phyloP scores from a whole-genome alignment of 2,888 invertebrate genomes.

The Shargacucullia verbasci region DNA sequence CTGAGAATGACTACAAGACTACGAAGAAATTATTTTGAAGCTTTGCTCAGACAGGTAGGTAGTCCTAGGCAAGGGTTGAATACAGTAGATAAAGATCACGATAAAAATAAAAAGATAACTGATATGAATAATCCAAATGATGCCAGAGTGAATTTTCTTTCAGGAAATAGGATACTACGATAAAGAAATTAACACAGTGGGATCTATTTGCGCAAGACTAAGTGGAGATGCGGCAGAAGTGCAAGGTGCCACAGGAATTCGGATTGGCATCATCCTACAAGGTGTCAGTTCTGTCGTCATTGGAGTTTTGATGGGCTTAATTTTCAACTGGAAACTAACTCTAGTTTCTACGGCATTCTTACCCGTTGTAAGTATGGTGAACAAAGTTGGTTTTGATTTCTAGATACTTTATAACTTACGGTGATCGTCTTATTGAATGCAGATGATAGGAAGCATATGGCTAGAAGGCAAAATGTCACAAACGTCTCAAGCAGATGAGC shows the following conservation, averaged over 20 bases:
- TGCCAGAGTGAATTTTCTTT: constrained; percentile 10
- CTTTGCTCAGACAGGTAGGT: constrained; percentile 88
- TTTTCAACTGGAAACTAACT: constrained; percentile 90
- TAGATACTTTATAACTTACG: background rate
- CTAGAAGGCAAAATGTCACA: constrained; percentile 89
- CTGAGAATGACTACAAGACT: constrained; percentile 92
- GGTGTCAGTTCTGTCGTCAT: constrained; percentile 89
- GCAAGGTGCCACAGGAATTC: constrained; percentile 90
- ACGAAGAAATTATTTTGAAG: constrained; percentile 82
- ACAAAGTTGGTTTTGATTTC: background rate
- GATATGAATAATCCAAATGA: background rate
- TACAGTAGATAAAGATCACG: no score
- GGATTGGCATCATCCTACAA: constrained; percentile 90
- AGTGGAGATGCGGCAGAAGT: constrained; percentile 91
- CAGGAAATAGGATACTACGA: constrained; percentile 91
- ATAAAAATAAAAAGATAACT: no score
- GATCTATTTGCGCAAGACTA: constrained; percentile 90
- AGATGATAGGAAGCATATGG: constrained; percentile 90
- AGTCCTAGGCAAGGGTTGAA: no score
- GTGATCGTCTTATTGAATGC: constrained; percentile 3
- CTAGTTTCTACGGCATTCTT: constrained; percentile 89
- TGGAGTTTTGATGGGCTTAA: constrained; percentile 88
- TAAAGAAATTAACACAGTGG: constrained; percentile 89
- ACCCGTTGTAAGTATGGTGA: constrained; percentile 85
- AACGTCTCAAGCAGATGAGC: constrained; percentile 88